Base-by-base conservation (phyloP, 2,797 vertebrate species). In the Corythornis leucogaster region DNA sequence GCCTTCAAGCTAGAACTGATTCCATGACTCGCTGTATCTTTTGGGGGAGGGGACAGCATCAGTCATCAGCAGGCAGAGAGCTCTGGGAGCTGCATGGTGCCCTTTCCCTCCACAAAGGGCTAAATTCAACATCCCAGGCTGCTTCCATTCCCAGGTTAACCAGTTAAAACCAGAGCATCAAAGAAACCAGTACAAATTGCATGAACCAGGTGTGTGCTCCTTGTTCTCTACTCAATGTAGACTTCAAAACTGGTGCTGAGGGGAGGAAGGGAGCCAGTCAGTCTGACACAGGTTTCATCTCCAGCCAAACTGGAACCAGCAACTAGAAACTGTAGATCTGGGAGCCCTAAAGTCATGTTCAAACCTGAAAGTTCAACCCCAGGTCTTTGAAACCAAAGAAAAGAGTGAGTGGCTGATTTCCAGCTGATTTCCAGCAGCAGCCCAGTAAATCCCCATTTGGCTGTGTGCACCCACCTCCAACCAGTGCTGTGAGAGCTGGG, bases 281-380 rank as follows among this genome's bases (percentile, higher is more conserved):
- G 43, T 22, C 69, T 58, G 50, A 51, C 69, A 28, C 1, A 1
- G 15, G 61, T 80, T 85, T 84, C 64, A 89, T 62, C 48, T 79
- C 7, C 59, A 87, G 77, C 59, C 69, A 84, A 58, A 30, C 43
- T 67, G 73, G 66, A 91, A 69, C 6, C 46, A 78, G 63, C 48
- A 40, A 68, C 43, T 38, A 66, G 68, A 38, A 42, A 62, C 48
- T 51, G 30, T 64, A 35, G 38, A 38, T 40, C 15, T 30, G 50
- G 50, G 63, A 87, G 73, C 77, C 63, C 31, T 30, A 11, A 68
- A 85, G 61, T 31, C 81, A 82, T 74, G 84, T 77, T 92, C 75
- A 57, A 31, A 51, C 68, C 51, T 76, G 77, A 87, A 71, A 42
- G 30, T 42, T 91, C 82, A 87, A 30, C 14, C 26, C 35, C 35